Base-by-base conservation (phyloP, 2,797 vertebrate genomes). In the Taenioides sp. region DNA sequence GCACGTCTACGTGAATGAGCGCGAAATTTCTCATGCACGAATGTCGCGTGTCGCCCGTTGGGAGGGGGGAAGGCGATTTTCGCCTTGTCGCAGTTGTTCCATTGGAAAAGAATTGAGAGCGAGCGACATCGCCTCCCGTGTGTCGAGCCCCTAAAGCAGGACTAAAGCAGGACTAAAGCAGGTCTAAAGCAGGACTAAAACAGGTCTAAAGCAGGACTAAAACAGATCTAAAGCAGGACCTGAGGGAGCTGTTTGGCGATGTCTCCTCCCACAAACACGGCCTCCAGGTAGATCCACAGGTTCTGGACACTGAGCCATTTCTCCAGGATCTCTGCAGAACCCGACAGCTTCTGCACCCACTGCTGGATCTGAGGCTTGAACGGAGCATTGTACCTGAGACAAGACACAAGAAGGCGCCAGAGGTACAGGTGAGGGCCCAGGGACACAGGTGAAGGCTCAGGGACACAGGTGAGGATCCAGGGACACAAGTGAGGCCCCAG, bases 271-370 rank as follows among this genome's bases (percentile, higher is more conserved):
- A 96, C 93, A 77, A 96, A 96, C 69, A 96, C 95, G 7, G 95
- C 95, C 89, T 96, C 95, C 62, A 96, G 92, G 78, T 96, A 96
- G 89, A 96, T 93, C 95, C 95, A 96, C 25, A 96, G 94, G 86
- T 96, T 96, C 66, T 96, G 95, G 14, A 96, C 95, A 0, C 84
- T 94, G 74, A 95, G 37, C 95, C 95, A 96, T 76, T 93, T 94
- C 87, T 96, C 95, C 10, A 95, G 92, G 72, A 95, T 91, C 84
- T 96, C 95, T 2, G 92, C 93, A 65, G 94, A 94, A 86, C 87
- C 95, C 72, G 95, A 94, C 55, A 96, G 80, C 64, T 95, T 96
- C 69, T 95, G 95, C 2, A 95, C 91, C 95, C 95, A 96, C 27
- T 93, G 92, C 71, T 96, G 95, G 85, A 96, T 93, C 60, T 86